These are phyloP conservation scores for Bursaphelenchus mucronatus DNA, from an alignment of 1,140 invertebrate species.

Conservation along the genomic window DNA sequence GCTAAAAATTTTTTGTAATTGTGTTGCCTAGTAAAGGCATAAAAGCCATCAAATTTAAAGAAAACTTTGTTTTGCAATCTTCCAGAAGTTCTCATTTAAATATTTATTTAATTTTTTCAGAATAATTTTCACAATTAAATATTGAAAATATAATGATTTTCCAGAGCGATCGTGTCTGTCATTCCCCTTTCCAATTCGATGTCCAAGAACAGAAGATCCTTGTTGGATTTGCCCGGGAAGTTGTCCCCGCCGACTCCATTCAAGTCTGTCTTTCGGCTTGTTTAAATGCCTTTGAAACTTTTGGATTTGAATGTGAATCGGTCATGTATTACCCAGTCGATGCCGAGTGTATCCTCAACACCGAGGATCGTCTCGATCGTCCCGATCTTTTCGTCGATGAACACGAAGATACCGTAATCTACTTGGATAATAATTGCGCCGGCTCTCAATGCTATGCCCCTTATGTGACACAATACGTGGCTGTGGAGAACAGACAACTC, in stretches of 20 bases:
- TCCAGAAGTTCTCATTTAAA: no score
- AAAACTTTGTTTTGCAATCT: background rate
- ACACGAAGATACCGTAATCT: constrained; percentile 58
- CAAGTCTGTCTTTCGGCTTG: constrained; percentile 56
- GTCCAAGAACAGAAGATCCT: constrained; percentile 59
- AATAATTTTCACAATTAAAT: constrained; percentile 10
- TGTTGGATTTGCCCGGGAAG: constrained; percentile 59
- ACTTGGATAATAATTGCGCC: constrained; percentile 61
- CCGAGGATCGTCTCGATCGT: constrained; percentile 58
- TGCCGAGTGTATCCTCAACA: constrained; percentile 58
- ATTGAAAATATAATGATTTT: constrained; percentile 14
- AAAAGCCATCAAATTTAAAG: constrained; percentile 20
- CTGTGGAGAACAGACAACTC: constrained; percentile 58
- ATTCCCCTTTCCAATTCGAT: constrained; percentile 60
- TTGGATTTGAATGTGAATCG: constrained; percentile 60
- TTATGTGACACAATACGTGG: constrained; percentile 60
- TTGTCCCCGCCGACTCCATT: constrained; percentile 53
- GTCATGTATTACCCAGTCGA: constrained; percentile 54
- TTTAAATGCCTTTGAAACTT: constrained; percentile 60
- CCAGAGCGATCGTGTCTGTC: constrained; percentile 59
- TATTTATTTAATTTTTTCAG: constrained; percentile 17
- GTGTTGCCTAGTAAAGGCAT: background rate
- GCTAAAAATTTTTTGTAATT: no score
- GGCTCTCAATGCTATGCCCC: constrained; percentile 61
- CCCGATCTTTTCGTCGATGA: constrained; percentile 60